Evolutionary conservation across 2,888 invertebrate genomes (phyloP), one percentile per base, ranked within the genome.

Genomic region (Athetis lepigone): DNA sequence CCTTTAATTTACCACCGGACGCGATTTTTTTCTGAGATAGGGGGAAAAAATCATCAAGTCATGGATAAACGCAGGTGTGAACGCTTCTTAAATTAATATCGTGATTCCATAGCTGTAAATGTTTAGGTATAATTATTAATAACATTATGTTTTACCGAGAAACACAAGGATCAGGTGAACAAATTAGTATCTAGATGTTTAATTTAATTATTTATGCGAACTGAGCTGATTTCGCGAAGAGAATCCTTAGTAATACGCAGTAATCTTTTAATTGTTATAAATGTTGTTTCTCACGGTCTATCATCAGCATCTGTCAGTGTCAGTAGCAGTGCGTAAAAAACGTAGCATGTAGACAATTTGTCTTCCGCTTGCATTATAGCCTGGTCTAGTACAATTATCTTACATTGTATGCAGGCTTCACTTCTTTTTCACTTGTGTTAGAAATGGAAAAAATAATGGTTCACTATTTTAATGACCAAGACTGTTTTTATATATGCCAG

Each of bases 111-210:
- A 42, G 36, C 39, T n/a, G n/a, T n/a, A n/a, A 11, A 45, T 49
- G 67, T 55, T 40, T 56, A 29, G 52, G 27, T 33, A 50, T 59
- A 54, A 68, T 77, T 58, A 68, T 77, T 58, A 64, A 40, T 63
- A 1, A 43, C 60, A 45, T 27, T 74, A 71, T 67, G 33, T 49
- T 59, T 66, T 73, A 77, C 81, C 29, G 29, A 80, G 81, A 77
- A 80, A 52, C 36, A 49, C 54, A 47, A 77, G 63, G 61, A 77
- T 67, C 59, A 16, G 25, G 60, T 57, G 59, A 64, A 62, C 56
- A 57, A 72, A 73, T 77, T 60, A 73, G 57, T 62, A 13, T 33
- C 33, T 33, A 16, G 23, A 56, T 77, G 56, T 66, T 65, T 77
- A 57, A 59, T 76, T 77, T 72, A 59, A 80, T 58, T 63, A 64